phyloP scores from a whole-genome alignment of 2,797 vertebrate species.

The Lateolabrax maculatus region DNA sequence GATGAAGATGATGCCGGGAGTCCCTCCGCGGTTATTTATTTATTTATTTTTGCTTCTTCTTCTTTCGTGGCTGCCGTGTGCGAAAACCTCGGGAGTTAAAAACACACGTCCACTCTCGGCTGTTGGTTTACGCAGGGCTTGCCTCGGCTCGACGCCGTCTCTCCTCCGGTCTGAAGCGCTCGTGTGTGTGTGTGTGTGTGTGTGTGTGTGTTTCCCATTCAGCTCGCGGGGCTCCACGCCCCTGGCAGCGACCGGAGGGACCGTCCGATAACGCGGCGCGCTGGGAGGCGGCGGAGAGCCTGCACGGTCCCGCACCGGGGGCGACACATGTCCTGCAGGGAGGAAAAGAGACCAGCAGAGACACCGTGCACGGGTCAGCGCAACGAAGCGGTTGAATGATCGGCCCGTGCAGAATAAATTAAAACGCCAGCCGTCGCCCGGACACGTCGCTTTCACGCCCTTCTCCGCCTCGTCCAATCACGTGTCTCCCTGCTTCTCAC shows the following conservation, averaged over 20 bases:
- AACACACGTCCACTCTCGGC: background rate
- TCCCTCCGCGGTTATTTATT: conserved; percentile 21
- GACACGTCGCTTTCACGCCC: conserved; percentile 27
- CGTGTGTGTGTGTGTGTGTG: too few relatives aligned
- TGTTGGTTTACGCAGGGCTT: conserved; percentile 36
- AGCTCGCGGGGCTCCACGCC: conserved; percentile 79
- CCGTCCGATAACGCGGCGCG: conserved; percentile 77
- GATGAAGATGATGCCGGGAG: too few relatives aligned
- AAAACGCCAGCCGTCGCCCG: too few relatives aligned
- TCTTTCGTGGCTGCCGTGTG: conserved; percentile 17
- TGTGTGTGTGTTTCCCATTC: conserved; percentile 74
- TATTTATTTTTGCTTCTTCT: too few relatives aligned
- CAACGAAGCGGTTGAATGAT: background rate
- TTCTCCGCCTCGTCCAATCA: conserved; percentile 31
- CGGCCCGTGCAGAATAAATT: background rate
- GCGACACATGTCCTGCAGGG: too few relatives aligned
- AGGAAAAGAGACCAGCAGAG: conserved; percentile 8
- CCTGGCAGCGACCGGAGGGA: conserved; percentile 71
- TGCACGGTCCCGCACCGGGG: conserved; percentile 34
- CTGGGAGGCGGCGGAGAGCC: conserved; percentile 31
- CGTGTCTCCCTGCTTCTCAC: conserved; percentile 9
- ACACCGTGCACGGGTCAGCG: too few relatives aligned
- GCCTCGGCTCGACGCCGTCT: conserved; percentile 49
- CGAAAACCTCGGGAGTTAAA: too few relatives aligned
- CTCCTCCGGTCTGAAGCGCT: too few relatives aligned